Conservation (phyloP, 2,113 vertebrate genomes). For the Alosa alosa region DNA sequence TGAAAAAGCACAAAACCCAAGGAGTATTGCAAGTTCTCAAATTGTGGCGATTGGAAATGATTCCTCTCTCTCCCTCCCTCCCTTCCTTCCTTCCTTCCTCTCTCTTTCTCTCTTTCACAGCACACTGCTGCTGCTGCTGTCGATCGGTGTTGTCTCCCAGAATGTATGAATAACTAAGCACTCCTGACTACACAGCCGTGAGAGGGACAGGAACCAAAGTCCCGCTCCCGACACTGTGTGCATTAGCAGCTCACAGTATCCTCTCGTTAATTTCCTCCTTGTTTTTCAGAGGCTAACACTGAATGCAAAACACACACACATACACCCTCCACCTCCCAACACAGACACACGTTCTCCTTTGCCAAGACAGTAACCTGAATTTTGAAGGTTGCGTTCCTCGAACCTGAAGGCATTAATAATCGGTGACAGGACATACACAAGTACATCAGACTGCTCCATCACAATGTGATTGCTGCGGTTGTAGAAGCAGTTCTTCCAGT, state of each 20-base stretch:
- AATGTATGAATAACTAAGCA: neutral
- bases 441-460: neutral
- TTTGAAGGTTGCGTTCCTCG: neutral
- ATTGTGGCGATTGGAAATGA: slow-evolving; percentile 30
- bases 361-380: neutral
- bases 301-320: neutral
- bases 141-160: neutral
- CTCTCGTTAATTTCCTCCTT: neutral
- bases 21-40: slow-evolving; percentile 25
- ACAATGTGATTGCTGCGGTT: slow-evolving; percentile 10
- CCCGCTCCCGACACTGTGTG: neutral
- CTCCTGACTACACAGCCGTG: neutral
- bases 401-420: slow-evolving; percentile 17
- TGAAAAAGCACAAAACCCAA: slow-evolving; percentile 26
- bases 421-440: neutral
- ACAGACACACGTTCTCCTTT: neutral
- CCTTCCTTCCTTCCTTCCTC: neutral
- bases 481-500: neutral
- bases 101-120: neutral
- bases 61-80: neutral
- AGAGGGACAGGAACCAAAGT: neutral
- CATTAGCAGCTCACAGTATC: neutral
- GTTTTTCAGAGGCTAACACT: neutral
- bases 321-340: neutral
- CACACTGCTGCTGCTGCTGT: neutral